phyloP scores from a whole-genome alignment of 2,113 vertebrate genomes.

The Etheostoma cragini region DNA sequence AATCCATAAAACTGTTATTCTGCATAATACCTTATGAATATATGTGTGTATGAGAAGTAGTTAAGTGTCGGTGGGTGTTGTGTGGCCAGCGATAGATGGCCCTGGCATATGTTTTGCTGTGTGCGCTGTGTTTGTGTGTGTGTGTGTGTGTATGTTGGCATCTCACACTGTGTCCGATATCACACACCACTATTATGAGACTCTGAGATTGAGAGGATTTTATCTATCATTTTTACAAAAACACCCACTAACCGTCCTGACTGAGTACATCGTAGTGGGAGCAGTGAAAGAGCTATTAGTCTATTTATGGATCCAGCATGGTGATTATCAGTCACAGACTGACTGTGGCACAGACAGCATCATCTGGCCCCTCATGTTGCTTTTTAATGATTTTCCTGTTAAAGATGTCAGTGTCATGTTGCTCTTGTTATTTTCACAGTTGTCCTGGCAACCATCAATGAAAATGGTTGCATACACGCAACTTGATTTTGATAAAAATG shows the following conservation, averaged over 20 bases:
- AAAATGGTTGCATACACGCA: constrained; percentile 40
- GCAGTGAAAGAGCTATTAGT: constrained; percentile 67
- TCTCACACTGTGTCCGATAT: constrained; percentile 61
- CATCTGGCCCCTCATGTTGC: constrained; percentile 77
- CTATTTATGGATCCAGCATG: constrained; percentile 73
- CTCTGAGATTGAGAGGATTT: constrained; percentile 74
- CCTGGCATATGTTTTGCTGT: constrained; percentile 45
- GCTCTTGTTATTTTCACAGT: constrained; percentile 72
- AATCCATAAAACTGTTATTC: constrained; percentile 85
- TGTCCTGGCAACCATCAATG: constrained; percentile 60
- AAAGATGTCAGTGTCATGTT: constrained; percentile 78
- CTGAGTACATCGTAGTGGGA: constrained; percentile 66
- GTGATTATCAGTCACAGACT: constrained; percentile 79
- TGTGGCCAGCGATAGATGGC: constrained; percentile 63
- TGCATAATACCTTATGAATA: constrained; percentile 84
- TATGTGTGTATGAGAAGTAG: constrained; percentile 75
- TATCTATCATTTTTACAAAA: constrained; percentile 74
- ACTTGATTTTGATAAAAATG: constrained; percentile 83
- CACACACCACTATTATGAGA: constrained; percentile 57
- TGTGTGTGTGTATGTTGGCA: constrained; percentile 14
- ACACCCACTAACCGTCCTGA: constrained; percentile 58
- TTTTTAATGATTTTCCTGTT: constrained; percentile 80
- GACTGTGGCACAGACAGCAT: constrained; percentile 74
- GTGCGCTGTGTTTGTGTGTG: constrained; percentile 32
- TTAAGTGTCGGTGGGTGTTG: constrained; percentile 66